Percentiles rank a stretch among this genome's conserved stretches.
These are phyloP conservation scores for Tapirus indicus DNA, from an alignment of 2,797 vertebrate species.

Conservation along the genomic window DNA sequence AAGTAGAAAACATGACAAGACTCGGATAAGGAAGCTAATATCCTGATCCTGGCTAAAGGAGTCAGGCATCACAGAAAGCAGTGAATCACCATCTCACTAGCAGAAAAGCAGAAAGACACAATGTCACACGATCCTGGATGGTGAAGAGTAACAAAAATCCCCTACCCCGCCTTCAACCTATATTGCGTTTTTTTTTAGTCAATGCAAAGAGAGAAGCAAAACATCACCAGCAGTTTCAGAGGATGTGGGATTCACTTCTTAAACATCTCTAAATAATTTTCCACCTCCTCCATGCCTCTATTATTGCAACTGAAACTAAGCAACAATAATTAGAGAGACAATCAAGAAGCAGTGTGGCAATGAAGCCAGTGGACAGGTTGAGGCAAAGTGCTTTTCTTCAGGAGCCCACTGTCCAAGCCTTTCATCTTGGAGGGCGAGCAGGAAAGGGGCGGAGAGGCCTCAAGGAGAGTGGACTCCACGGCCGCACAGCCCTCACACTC, in stretches of 20 bases:
- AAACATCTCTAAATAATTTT: slow-evolving; percentile 31
- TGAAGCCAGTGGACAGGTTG: background rate
- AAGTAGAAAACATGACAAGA: background rate
- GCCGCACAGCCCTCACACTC: background rate
- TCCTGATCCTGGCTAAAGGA: background rate
- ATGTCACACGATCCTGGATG: background rate
- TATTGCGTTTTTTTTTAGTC: background rate
- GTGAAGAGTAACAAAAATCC: background rate
- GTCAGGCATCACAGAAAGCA: background rate
- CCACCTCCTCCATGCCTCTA: slow-evolving; percentile 59
- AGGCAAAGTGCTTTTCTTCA: background rate
- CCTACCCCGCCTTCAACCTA: background rate
- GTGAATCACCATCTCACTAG: background rate
- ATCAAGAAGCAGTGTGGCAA: background rate
- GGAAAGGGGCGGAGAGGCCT: background rate
- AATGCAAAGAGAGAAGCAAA: background rate
- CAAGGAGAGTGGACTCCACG: too few relatives aligned
- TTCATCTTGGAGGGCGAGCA: background rate
- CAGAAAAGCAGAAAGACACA: background rate
- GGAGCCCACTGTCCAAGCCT: background rate
- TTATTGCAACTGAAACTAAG: slow-evolving; percentile 56
- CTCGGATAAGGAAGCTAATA: background rate
- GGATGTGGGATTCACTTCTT: slow-evolving; percentile 61
- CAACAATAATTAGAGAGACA: background rate
- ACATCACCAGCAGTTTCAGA: slow-evolving; percentile 34